Evolutionary conservation across 2,888 invertebrate genomes (phyloP).

Genomic region (Chymomyza caudatula): DNA sequence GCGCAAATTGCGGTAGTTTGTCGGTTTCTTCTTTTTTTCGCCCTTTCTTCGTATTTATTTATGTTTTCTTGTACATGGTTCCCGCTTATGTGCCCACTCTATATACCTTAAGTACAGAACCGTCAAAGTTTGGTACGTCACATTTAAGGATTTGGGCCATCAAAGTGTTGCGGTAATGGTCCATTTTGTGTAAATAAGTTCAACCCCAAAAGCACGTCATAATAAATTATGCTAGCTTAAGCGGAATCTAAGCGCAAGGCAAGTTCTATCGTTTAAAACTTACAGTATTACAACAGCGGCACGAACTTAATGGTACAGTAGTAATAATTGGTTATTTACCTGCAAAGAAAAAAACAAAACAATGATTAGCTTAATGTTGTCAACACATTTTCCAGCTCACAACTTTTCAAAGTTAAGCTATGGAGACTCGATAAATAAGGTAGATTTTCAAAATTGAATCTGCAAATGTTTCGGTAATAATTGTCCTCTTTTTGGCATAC

Average conservation of each 20-base stretch:
- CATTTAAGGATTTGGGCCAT: slow-evolving; percentile 13
- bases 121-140: slow-evolving; percentile 12
- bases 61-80: neutral
- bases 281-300: neutral
- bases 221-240: slow-evolving; percentile 8
- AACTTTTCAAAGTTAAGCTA: too few relatives aligned
- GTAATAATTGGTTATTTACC: slow-evolving; percentile 31
- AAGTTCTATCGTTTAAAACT: neutral
- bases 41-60: neutral
- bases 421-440: too few relatives aligned
- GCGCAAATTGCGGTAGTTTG: slow-evolving; percentile 27
- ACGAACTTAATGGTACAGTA: neutral
- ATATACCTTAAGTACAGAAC: slow-evolving; percentile 40
- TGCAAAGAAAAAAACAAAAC: slow-evolving; percentile 32
- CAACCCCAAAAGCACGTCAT: slow-evolving; percentile 35
- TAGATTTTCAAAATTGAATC: too few relatives aligned
- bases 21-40: slow-evolving; percentile 9
- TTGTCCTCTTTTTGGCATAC: too few relatives aligned
- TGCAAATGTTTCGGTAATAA: too few relatives aligned
- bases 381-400: too few relatives aligned
- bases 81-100: too few relatives aligned
- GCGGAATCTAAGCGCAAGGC: neutral
- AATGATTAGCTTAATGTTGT: neutral
- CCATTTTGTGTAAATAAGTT: slow-evolving; percentile 51
- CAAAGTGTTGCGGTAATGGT: slow-evolving; percentile 44